Base-by-base conservation (phyloP, 2,113 vertebrate genomes). In the Sapajus apella region DNA sequence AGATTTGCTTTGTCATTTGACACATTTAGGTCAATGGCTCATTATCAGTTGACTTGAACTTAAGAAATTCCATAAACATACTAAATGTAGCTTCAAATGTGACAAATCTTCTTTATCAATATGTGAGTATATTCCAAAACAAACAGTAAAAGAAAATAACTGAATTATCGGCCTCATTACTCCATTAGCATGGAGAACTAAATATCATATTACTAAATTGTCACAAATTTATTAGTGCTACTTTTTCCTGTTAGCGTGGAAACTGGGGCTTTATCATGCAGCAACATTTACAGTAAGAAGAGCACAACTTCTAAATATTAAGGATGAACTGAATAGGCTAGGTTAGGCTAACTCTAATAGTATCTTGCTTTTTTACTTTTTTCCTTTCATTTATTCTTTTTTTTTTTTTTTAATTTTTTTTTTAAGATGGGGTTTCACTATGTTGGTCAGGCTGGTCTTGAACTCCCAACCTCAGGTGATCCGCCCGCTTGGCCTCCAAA, bases 1-100 rank as follows among this genome's bases (percentile, higher is more conserved):
- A 81, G 40, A 96, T 73, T 81, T 76, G 16, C 52, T 83, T 75
- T 96, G 35, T 91, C 70, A 95, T 76, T 87, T 90, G 87, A 90
- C 50, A 87, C 83, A 95, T 87, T 95, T 95, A 90, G 35, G 81
- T 45, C 64, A 96, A 55, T 96, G 94, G 95, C 18, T 95, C 68
- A 91, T 64, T 84, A 94, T 87, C 85, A 93, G 58, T 35, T 72
- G 61, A 76, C 40, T 80, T 87, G 76, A 89, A 94, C 14, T 84
- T 87, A 81, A 90, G 76, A 92, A 91, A 85, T 91, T 90, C 56
- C 70, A 89, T 61, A 86, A 76, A 95, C 45, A 94, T 66, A 91
- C 6, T 94, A 95, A 93, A 92, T 52, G 64, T 2, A 97, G 35
- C 35, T 85, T 94, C 56, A 93, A 90, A 83, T 68, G 37, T 85